Conservation (phyloP, 1,140 invertebrate species). For the Ectropis grisescens region DNA sequence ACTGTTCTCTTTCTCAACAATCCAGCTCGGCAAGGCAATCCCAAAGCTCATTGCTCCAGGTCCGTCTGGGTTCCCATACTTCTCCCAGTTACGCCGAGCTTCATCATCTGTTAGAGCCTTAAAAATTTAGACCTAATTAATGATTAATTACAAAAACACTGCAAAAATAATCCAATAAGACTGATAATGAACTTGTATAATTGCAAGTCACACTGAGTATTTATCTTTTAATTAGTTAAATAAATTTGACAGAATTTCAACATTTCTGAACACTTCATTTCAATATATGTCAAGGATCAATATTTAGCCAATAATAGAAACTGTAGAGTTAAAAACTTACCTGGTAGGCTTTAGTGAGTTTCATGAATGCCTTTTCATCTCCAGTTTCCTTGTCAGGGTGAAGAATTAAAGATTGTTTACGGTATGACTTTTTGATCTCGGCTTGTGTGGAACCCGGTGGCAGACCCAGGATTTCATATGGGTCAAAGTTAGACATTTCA, state of each 20-base stretch:
- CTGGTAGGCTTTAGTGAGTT: constrained; percentile 94
- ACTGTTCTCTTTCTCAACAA: constrained; percentile 99
- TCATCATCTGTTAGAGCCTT: constrained; percentile 95
- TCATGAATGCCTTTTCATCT: constrained; percentile 98
- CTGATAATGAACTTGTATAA: too few species aligned
- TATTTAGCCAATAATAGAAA: too few species aligned
- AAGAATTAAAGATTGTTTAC: constrained; percentile 91
- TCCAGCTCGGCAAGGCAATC: constrained; percentile 99
- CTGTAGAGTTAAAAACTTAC: too few species aligned
- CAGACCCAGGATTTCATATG: constrained; percentile 95
- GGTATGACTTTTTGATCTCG: constrained; percentile 97
- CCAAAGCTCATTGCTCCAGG: constrained; percentile 99
- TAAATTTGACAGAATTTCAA: too few species aligned
- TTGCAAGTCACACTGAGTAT: too few species aligned
- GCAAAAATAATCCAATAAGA: too few species aligned
- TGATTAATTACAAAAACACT: neutral
- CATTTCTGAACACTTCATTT: too few species aligned
- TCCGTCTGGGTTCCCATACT: constrained; percentile 99
- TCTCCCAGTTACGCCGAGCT: constrained; percentile 97
- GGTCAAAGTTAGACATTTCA: constrained; percentile 98
- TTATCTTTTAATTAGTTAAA: too few species aligned
- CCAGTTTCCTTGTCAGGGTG: constrained; percentile 99
- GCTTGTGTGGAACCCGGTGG: constrained; percentile 84
- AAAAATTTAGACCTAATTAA: constrained; percentile 10
- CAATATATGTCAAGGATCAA: too few species aligned